A percentile compares a stretch with the other conserved stretches of the same genome.
Conservation (phyloP, 1,140 invertebrate species). For the Sarcophaga bullata region DNA sequence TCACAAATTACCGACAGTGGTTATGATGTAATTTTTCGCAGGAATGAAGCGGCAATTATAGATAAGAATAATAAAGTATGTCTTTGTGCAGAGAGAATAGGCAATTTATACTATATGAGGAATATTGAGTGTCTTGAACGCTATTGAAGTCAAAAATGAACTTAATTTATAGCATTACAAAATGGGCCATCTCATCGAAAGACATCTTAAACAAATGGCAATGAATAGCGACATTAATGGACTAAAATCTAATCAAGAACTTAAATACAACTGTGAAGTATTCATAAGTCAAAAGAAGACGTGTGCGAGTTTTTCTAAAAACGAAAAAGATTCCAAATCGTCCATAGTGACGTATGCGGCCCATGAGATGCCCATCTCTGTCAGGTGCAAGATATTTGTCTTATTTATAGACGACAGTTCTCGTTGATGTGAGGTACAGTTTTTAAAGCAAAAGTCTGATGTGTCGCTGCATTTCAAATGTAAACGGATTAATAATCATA, state of each 20-base stretch:
- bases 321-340: slow-evolving; percentile 47
- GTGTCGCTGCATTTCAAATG: slow-evolving; percentile 36
- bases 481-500: not conserved
- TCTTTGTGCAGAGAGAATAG: not conserved
- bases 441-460: slow-evolving; percentile 56
- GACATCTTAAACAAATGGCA: slow-evolving; percentile 11
- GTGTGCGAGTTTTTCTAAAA: not conserved
- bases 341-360: slow-evolving; percentile 64
- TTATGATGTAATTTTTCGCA: not conserved
- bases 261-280: slow-evolving; percentile 5
- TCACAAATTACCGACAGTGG: not conserved
- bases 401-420: slow-evolving; percentile 66
- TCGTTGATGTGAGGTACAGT: too few species aligned
- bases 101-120: slow-evolving; percentile 21
- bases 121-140: not conserved
- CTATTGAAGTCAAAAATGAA: not conserved
- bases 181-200: slow-evolving; percentile 42
- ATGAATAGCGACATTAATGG: slow-evolving; percentile 1
- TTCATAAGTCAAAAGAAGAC: slow-evolving; percentile 16
- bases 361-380: slow-evolving; percentile 58
- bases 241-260: not conserved
- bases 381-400: slow-evolving; percentile 59
- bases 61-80: not conserved
- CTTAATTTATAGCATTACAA: slow-evolving; percentile 35
- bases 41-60: not conserved